Conservation (phyloP, 1,140 invertebrate genomes). For the Anastatus disparis region DNA sequence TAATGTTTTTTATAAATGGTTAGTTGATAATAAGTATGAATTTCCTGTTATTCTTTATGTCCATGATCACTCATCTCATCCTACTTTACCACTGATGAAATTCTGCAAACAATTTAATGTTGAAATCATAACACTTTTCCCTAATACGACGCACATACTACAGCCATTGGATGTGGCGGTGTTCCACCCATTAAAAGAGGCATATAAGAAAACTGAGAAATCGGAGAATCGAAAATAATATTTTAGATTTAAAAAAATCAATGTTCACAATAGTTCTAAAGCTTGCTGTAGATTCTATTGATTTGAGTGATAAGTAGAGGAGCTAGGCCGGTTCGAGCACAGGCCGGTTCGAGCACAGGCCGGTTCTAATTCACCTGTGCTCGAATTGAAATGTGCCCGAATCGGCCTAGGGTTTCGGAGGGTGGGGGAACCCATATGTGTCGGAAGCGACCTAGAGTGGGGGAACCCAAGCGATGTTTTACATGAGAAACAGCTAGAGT, state of each 20-base stretch:
- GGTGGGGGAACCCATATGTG: no score
- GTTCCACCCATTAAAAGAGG: slow-evolving; percentile 53
- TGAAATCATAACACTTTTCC: slow-evolving; percentile 45
- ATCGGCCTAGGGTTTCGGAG: no score
- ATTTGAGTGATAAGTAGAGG: not conserved
- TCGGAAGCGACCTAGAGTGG: no score
- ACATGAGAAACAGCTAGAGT: no score
- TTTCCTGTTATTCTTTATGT: slow-evolving; percentile 58
- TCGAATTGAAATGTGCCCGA: no score
- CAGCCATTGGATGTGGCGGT: slow-evolving; percentile 59
- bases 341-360: no score
- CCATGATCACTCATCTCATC: slow-evolving; percentile 58
- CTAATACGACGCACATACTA: no score
- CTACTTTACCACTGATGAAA: slow-evolving; percentile 50
- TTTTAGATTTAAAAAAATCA: not conserved
- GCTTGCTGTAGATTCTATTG: not conserved
- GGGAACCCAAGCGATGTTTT: no score
- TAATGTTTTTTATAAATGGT: slow-evolving; percentile 52
- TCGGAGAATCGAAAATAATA: not conserved
- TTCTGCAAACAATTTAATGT: slow-evolving; percentile 60
- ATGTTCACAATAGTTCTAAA: not conserved
- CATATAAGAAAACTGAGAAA: not conserved
- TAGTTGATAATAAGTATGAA: slow-evolving; percentile 42
- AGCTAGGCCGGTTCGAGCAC: no score
- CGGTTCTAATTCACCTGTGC: no score